phyloP scores from a whole-genome alignment of 2,888 invertebrate genomes.

The Azorinus chamasolen region DNA sequence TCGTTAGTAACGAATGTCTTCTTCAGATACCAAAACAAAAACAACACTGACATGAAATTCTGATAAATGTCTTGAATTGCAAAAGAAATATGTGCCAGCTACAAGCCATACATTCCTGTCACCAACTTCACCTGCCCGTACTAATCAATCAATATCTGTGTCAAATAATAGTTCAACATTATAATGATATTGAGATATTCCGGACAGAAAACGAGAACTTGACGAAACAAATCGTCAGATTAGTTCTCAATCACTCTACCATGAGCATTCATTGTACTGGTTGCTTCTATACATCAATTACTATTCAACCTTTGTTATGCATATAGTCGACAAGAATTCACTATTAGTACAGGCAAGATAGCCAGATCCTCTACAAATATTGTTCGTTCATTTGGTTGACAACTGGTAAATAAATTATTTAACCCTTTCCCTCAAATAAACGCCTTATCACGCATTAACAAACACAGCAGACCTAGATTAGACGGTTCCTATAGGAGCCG shows the following conservation, averaged over 20 bases:
- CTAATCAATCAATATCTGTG: constrained; percentile 58
- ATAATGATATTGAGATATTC: constrained; percentile 56
- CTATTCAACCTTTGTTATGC: too few relatives aligned
- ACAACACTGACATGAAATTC: constrained; percentile 28
- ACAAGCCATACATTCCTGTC: constrained; percentile 58
- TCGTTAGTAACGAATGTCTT: constrained; percentile 27
- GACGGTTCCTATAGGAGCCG: too few relatives aligned
- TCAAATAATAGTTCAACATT: constrained; percentile 61
- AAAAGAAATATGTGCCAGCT: constrained; percentile 54
- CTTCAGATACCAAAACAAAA: constrained; percentile 43
- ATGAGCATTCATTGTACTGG: constrained; percentile 45
- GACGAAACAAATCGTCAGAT: constrained; percentile 58
- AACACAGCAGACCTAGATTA: too few relatives aligned
- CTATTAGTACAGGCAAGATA: too few relatives aligned
- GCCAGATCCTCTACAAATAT: too few relatives aligned
- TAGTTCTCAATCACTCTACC: constrained; percentile 55
- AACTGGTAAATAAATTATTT: too few relatives aligned
- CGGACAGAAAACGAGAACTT: constrained; percentile 59
- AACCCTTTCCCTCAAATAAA: too few relatives aligned
- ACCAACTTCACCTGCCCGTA: constrained; percentile 51
- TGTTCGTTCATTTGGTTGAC: too few relatives aligned
- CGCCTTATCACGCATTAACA: too few relatives aligned
- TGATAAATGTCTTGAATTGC: constrained; percentile 38
- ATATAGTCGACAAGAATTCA: too few relatives aligned
- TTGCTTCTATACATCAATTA: too few relatives aligned